phyloP scores from a whole-genome alignment of 2,797 vertebrate species.

The Lepilemur ruficaudatus region DNA sequence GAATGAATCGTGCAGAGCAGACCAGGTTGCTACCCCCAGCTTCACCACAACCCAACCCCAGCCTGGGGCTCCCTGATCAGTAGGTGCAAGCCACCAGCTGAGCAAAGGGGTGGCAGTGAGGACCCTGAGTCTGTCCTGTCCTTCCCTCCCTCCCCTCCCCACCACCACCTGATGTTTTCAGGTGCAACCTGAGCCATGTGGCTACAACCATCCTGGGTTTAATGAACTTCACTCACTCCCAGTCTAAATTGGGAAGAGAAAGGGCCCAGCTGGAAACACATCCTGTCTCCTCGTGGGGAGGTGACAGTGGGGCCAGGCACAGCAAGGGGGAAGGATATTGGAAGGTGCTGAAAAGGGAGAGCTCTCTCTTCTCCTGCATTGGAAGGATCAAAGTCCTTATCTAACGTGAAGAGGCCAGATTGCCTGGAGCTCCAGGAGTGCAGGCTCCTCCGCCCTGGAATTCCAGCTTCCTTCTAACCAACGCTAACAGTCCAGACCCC shows the following conservation, averaged over 20 bases:
- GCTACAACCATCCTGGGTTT: neutral
- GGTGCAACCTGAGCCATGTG: neutral
- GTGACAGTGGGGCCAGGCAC: neutral
- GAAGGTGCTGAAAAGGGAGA: conserved; percentile 31
- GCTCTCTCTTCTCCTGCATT: neutral
- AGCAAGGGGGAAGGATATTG: neutral
- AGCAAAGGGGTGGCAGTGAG: accelerated
- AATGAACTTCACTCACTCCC: neutral
- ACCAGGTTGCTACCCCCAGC: neutral
- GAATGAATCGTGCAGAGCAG: neutral
- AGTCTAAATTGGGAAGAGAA: accelerated
- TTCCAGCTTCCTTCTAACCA: neutral
- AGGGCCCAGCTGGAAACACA: neutral
- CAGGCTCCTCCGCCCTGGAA: neutral
- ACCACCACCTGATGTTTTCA: neutral
- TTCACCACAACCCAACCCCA: neutral
- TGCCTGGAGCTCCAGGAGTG: neutral
- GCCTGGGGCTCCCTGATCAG: too few species aligned
- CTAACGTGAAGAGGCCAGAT: neutral
- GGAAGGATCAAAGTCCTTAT: neutral
- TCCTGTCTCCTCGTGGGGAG: neutral
- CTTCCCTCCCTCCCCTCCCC: too few species aligned
- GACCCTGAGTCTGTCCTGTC: accelerated
- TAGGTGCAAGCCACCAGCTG: neutral
- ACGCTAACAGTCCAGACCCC: neutral